These are phyloP conservation scores for Eriosoma lanigerum DNA, from an alignment of 1,140 invertebrate genomes.

Conservation along the genomic window DNA sequence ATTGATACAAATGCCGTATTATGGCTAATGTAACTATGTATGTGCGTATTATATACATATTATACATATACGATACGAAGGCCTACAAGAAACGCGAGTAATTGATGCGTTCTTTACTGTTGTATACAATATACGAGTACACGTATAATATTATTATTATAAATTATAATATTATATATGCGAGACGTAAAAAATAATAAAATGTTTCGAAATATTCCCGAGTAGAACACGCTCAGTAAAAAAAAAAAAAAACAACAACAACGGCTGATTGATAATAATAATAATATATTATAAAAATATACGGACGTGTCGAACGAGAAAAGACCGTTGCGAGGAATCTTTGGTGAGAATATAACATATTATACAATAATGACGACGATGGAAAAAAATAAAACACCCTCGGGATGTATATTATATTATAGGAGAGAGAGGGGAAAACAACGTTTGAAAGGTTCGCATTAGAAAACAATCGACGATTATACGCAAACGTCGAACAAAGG, in stretches of 20 bases:
- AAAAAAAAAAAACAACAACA: too few relatives aligned
- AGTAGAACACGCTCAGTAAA: too few relatives aligned
- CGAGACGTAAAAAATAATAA: background rate
- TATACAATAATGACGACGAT: too few relatives aligned
- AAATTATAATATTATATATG: too few relatives aligned
- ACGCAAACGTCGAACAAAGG: conserved; percentile 29
- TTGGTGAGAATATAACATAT: too few relatives aligned
- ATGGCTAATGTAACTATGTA: conserved; percentile 33
- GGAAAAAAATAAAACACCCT: conserved; percentile 17
- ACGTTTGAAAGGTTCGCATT: background rate
- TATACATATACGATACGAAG: background rate
- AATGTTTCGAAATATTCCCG: too few relatives aligned
- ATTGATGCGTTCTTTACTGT: conserved; percentile 29
- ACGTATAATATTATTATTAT: too few relatives aligned
- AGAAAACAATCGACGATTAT: conserved; percentile 45
- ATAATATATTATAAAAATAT: background rate
- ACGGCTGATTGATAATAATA: too few relatives aligned
- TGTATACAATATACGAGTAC: too few relatives aligned
- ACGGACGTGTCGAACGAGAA: background rate
- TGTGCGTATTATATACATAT: background rate
- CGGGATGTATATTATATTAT: too few relatives aligned
- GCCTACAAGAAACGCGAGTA: conserved; percentile 36
- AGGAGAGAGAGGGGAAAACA: too few relatives aligned
- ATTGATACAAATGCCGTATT: conserved; percentile 52
- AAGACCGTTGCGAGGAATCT: conserved; percentile 25